Conservation (phyloP, 2,113 vertebrate genomes). For the Thunnus maccoyii region DNA sequence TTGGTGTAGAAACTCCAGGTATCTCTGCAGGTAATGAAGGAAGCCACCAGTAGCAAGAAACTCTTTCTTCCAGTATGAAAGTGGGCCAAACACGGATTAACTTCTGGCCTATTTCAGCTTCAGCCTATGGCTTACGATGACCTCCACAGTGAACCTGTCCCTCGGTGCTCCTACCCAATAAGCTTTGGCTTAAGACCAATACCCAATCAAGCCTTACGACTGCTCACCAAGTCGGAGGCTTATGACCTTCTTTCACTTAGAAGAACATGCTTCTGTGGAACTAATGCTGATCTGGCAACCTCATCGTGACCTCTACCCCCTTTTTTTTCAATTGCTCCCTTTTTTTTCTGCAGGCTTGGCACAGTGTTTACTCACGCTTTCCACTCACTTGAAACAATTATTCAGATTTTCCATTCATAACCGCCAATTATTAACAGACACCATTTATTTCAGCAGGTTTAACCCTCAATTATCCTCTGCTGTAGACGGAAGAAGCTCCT, state of each 20-base stretch:
- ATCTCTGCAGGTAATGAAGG: neutral
- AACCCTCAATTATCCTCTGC: neutral
- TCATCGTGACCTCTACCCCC: neutral
- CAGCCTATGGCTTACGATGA: constrained; percentile 52
- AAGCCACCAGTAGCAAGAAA: constrained; percentile 22
- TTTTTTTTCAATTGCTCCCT: neutral
- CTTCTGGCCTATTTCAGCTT: constrained; percentile 57
- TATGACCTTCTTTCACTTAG: constrained; percentile 43
- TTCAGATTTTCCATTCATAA: constrained; percentile 29
- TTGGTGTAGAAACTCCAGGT: neutral
- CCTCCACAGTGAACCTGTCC: constrained; percentile 61
- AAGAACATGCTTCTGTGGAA: constrained; percentile 41
- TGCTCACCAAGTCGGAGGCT: constrained; percentile 47
- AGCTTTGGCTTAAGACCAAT: constrained; percentile 70
- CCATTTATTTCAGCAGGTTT: constrained; percentile 10
- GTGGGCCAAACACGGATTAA: constrained; percentile 71
- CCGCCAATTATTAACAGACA: constrained; percentile 16
- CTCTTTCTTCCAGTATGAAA: constrained; percentile 47
- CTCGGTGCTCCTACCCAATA: constrained; percentile 53
- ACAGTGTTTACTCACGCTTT: constrained; percentile 41
- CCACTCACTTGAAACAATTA: constrained; percentile 25
- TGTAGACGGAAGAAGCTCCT: neutral
- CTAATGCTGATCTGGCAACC: constrained; percentile 50
- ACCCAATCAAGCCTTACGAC: constrained; percentile 51
- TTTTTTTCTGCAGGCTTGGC: neutral